phyloP scores from a whole-genome alignment of 1,140 invertebrate genomes.

The Cardiocondyla obscurior region DNA sequence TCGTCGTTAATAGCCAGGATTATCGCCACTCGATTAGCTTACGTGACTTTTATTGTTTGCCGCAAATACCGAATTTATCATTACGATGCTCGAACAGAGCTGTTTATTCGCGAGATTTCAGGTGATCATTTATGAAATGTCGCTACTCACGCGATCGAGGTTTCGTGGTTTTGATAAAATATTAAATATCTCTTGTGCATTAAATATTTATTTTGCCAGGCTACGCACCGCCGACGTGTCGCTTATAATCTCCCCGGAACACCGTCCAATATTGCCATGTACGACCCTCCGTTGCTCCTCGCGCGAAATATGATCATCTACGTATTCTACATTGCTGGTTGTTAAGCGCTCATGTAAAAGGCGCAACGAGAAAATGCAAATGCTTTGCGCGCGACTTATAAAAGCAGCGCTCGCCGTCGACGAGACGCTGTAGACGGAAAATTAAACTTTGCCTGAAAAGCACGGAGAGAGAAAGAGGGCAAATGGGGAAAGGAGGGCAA shows the following conservation, averaged over 20 bases:
- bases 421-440: constrained; percentile 37
- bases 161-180: neutral
- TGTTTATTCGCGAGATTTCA: neutral
- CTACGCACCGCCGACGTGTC: neutral
- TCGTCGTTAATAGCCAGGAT: neutral
- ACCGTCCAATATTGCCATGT: neutral
- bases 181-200: neutral
- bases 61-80: neutral
- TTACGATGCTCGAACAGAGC: no score
- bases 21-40: neutral
- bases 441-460: constrained; percentile 51
- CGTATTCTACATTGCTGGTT: constrained; percentile 14
- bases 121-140: neutral
- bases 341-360: constrained; percentile 36
- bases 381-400: constrained; percentile 45
- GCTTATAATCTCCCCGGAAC: neutral
- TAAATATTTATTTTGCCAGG: neutral
- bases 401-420: constrained; percentile 1
- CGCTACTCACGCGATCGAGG: neutral
- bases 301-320: constrained; percentile 29
- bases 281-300: neutral
- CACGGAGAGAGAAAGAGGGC: neutral
- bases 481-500: neutral
- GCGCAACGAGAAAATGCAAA: constrained; percentile 41
- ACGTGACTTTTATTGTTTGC: neutral